Evolutionary conservation across 2,113 vertebrate species (phyloP).

Genomic region (Gasterosteus nipponicus): DNA sequence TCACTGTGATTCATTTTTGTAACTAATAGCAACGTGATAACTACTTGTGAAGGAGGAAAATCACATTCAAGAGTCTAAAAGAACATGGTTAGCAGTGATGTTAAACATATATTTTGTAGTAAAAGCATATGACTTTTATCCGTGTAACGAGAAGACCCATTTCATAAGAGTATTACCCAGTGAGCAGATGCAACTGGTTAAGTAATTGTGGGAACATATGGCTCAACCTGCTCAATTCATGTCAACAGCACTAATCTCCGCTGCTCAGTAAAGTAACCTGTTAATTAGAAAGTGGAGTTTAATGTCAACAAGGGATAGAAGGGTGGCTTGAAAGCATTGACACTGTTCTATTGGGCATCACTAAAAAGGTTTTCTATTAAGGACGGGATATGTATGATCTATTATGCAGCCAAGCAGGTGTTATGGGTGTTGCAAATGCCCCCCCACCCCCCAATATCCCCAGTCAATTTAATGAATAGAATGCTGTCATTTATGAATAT

Average conservation of each 20-base stretch:
- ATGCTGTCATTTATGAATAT: neutral
- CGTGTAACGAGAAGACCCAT: slow-evolving; percentile 31
- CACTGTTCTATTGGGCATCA: slow-evolving; percentile 8
- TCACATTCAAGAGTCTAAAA: neutral
- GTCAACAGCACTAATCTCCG: slow-evolving; percentile 61
- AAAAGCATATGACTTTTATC: slow-evolving; percentile 24
- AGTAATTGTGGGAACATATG: slow-evolving; percentile 62
- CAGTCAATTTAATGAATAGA: neutral
- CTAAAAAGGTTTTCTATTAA: slow-evolving; percentile 17
- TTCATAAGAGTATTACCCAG: slow-evolving; percentile 59
- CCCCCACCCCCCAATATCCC: too few species aligned
- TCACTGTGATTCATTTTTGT: neutral
- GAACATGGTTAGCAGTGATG: neutral
- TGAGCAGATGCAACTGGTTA: slow-evolving; percentile 67
- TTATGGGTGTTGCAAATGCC: neutral
- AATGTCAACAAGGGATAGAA: slow-evolving; percentile 30
- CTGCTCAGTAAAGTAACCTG: slow-evolving; percentile 32
- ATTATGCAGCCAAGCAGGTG: neutral
- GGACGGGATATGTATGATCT: neutral
- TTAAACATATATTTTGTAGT: neutral
- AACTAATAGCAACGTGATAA: neutral
- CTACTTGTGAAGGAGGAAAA: neutral
- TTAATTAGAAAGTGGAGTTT: slow-evolving; percentile 40
- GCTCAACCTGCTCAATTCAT: slow-evolving; percentile 52
- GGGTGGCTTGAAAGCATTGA: neutral